Evolutionary conservation across 1,140 invertebrate species (phyloP).

Genomic region (Anastrepha obliqua): DNA sequence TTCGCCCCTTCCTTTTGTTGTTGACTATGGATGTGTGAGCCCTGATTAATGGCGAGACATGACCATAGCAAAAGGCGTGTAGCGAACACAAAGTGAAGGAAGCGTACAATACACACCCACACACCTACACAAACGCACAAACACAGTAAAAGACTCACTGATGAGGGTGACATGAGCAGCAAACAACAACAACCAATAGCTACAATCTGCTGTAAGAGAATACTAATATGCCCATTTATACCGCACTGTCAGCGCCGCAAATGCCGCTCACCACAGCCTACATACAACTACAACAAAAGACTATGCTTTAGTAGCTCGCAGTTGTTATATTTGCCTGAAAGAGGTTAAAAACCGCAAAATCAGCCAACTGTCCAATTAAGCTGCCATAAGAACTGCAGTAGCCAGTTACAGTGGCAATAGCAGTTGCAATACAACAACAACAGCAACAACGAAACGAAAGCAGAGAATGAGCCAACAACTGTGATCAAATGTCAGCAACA

Average conservation of each 20-base stretch:
- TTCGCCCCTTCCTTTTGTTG: not conserved
- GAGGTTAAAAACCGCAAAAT: slow-evolving; percentile 3
- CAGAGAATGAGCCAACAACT: not conserved
- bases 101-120: not conserved
- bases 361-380: slow-evolving; percentile 35
- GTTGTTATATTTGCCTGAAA: not conserved
- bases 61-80: not conserved
- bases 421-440: not conserved
- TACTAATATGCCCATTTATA: not conserved
- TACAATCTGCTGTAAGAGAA: not conserved
- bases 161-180: not conserved
- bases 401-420: not conserved
- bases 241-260: not conserved
- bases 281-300: not conserved
- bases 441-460: not conserved
- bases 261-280: not conserved
- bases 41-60: not conserved
- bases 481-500: not conserved
- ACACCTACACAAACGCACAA: not conserved
- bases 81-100: not conserved
- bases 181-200: not conserved
- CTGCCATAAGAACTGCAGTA: not conserved
- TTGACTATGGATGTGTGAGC: not conserved
- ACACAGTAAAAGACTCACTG: not conserved
- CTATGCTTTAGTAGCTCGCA: not conserved